Base-by-base conservation (phyloP, 2,113 vertebrate genomes). In the Piaya cayana region DNA sequence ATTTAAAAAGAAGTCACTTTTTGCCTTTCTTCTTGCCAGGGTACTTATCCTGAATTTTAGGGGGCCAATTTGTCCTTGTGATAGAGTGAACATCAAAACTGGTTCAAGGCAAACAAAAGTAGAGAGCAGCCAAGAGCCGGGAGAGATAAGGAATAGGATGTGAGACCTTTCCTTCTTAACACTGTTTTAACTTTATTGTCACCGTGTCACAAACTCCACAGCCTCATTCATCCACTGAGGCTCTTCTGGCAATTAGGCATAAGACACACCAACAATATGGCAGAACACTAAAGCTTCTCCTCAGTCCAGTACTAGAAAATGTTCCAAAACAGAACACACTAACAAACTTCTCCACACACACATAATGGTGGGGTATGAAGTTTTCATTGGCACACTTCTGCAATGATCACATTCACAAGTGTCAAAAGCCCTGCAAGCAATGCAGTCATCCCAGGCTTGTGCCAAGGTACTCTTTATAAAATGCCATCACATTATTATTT, bases 401-500 rank as follows among this genome's bases (percentile, higher is more conserved):
- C 56, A 88, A 70, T 83, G 78, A 96, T 63, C 79, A 62, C 88
- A 90, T 86, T 90, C 94, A 86, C 56, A 81, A 92, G 65, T 27
- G 56, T 85, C 84, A 93, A 80, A 83, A 9, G 49, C 77, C 68
- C n/a, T 91, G 43, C 77, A 80, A 86, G 78, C 45, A 78, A 92
- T 88, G 88, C 72, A 86, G 86, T 93, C 92, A 93, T 49, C 43
- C 19, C 53, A 93, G 50, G 49, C 22, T 53, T 11, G 1, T 29
- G 94, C 96, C 94, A 96, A 94, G 72, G 90, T 64, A 92, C 94
- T 92, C 80, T 78, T 30, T 68, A 83, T 32, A 59, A 76, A 37
- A 32, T 81, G 71, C 79, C 29, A 16, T 81, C 79, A 82, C 0
- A 0, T 83, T 68, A 82, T 81, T 90, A 91, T 84, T 96, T 79